These are phyloP conservation scores for human DNA, from an alignment of 2,113 vertebrate genomes.

Conservation along the genomic window DNA sequence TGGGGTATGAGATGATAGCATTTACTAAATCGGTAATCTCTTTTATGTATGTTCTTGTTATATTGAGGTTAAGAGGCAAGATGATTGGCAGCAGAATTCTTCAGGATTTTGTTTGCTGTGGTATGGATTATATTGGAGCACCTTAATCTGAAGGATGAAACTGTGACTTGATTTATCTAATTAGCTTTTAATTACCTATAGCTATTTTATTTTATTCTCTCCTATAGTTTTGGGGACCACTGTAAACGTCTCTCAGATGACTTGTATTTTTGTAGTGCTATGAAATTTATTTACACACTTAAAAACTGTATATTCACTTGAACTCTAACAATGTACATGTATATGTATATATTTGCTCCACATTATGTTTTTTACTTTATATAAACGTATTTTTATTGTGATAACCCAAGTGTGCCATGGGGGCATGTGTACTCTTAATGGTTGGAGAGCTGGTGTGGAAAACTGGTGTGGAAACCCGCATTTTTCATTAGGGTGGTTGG, in stretches of 20 bases:
- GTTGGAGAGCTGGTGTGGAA: neutral
- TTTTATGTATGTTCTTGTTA: neutral
- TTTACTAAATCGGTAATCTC: neutral
- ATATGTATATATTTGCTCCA: neutral
- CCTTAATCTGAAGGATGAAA: constrained; percentile 79
- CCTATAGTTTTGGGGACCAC: constrained; percentile 52
- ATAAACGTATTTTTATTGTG: constrained; percentile 61
- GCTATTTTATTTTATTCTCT: constrained; percentile 61
- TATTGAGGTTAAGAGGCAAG: neutral
- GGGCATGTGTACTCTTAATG: neutral
- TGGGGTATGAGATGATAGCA: neutral
- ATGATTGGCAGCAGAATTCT: neutral
- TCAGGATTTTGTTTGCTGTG: neutral
- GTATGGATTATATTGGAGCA: constrained; percentile 67
- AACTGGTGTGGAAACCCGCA: neutral
- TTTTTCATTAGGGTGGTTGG: neutral
- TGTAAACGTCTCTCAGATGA: constrained; percentile 56
- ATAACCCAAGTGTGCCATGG: constrained; percentile 40
- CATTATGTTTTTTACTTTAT: constrained; percentile 46
- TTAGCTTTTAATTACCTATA: constrained; percentile 29
- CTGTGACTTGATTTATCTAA: constrained; percentile 47
- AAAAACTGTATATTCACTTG: constrained; percentile 19
- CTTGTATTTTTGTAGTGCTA: constrained; percentile 73
- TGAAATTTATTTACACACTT: constrained; percentile 60
- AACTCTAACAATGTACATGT: constrained; percentile 26